These are phyloP conservation scores for Rafetus swinhoei DNA, from an alignment of 2,113 vertebrate genomes.

Conservation along the genomic window DNA sequence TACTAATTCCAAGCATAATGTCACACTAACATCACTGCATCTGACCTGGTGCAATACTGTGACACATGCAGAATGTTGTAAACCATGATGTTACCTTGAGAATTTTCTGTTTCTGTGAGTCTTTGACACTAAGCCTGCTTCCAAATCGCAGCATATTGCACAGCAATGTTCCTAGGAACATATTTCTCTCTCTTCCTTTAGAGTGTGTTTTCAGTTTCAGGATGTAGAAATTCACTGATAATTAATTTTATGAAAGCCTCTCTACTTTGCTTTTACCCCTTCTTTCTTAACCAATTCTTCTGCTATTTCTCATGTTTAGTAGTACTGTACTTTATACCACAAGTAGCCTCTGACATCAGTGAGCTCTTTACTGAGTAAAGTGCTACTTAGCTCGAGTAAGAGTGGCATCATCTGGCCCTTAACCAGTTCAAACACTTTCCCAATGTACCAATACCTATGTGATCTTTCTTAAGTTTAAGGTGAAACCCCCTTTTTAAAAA, in stretches of 20 bases:
- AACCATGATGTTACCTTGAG: not conserved
- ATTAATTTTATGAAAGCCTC: not conserved
- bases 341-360: constrained; percentile 21
- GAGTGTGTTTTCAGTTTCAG: not conserved
- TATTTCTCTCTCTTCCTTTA: not conserved
- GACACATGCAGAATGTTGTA: not conserved
- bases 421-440: constrained; percentile 13
- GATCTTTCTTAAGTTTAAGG: constrained; percentile 31
- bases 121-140: not conserved
- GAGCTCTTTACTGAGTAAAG: constrained; percentile 41
- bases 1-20: not conserved
- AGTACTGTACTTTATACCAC: not conserved
- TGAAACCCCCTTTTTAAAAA: constrained; percentile 18
- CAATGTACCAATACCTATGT: constrained; percentile 16
- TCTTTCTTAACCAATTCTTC: constrained; percentile 20
- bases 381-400: constrained; percentile 27
- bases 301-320: constrained; percentile 26
- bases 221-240: not conserved
- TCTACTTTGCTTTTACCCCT: constrained; percentile 16
- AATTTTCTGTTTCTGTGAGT: not conserved
- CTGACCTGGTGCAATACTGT: not conserved
- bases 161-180: not conserved
- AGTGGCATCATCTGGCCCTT: constrained; percentile 13
- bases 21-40: not conserved
- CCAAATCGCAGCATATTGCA: not conserved